Percentiles rank a stretch among this genome's conserved stretches.
These are phyloP conservation scores for Microctenopoma lineatum DNA, from an alignment of 2,797 vertebrate genomes.

Conservation along the genomic window DNA sequence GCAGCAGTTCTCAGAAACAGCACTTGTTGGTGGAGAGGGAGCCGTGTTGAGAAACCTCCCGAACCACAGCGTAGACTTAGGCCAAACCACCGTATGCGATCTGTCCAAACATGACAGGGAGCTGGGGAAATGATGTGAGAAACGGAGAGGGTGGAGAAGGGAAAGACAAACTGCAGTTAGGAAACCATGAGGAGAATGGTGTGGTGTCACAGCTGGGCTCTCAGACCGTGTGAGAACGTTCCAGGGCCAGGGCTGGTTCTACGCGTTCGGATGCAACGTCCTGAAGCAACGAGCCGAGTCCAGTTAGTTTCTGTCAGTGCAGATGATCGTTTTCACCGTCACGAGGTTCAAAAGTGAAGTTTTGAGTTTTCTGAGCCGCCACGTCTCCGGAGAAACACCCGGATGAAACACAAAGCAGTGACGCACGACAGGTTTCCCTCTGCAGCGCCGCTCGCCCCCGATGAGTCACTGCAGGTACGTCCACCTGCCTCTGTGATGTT, in stretches of 20 bases:
- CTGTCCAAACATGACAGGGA: constrained; percentile 63
- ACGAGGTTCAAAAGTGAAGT: too few relatives aligned
- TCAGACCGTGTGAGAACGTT: constrained; percentile 17
- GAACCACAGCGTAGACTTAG: constrained; percentile 28
- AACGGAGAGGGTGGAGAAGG: constrained; percentile 39
- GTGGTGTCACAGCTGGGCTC: constrained; percentile 56
- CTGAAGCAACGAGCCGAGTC: too few relatives aligned
- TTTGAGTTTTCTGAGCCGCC: neutral
- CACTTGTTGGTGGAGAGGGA: constrained; percentile 21
- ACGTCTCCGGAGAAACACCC: neutral
- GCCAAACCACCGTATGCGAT: constrained; percentile 55
- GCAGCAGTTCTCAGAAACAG: constrained; percentile 47
- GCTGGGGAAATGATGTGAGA: constrained; percentile 29
- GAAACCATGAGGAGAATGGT: constrained; percentile 48
- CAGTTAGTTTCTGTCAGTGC: too few relatives aligned
- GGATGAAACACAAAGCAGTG: constrained; percentile 1
- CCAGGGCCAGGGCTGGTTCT: too few relatives aligned
- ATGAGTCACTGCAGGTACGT: constrained; percentile 40
- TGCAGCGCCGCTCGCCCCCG: neutral
- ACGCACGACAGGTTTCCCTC: constrained; percentile 36
- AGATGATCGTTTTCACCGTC: too few relatives aligned
- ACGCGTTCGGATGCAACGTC: too few relatives aligned
- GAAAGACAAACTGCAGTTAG: constrained; percentile 41
- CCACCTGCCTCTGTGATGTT: constrained; percentile 43
- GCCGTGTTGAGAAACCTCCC: constrained; percentile 53